Evolutionary conservation across 2,888 invertebrate species (phyloP), one percentile per base, ranked within the genome.

Genomic region (Drosophila subsilvestris): DNA sequence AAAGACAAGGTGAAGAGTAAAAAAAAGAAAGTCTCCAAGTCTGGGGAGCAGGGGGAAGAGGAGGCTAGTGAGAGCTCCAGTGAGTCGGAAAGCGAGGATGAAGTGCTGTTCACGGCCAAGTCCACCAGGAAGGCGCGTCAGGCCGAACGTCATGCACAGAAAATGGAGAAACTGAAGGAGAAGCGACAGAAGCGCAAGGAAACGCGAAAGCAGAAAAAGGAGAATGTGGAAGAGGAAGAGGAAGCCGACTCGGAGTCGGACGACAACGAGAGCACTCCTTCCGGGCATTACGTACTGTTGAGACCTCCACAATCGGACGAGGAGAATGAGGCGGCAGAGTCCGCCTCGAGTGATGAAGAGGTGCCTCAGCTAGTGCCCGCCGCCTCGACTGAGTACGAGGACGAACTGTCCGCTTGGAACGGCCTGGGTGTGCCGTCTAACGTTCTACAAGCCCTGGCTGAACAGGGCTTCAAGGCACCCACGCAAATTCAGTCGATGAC

Each of bases 401-500:
- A 43, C 8, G 86, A 83, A 20, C 62, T 88, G 27, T 58, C 94
- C 77, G 93, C 94, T 0, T 96, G 96, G 96, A 93, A 93, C 8
- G 93, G 93, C 55, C 93, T 95, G 63, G 95, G 95, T 80, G 94
- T 98, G 12, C 91, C 93, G 0, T 93, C 94, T 3, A 91, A 93
- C 3, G 94, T 99, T 62, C 90, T 98, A 42, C 94, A 93, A 84
- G 96, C 97, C 0, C 91, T 99, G 0, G 93, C 94, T 14, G 96
- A 97, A 67, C 93, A 95, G 77, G 95, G 95, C 0, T 98, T 98
- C 91, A 93, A 93, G 45, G 93, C 94, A 22, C 99, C 99, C 0
- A 99, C 99, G 0, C 94, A 95, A 81, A 99, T 99, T 88, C 99
- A 99, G 91, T 93, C 94, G 20, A 89, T 96, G 68, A 95, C 96